These are phyloP conservation scores for Aselliscus stoliczkanus DNA, from an alignment of 2,797 vertebrate species.

Conservation along the genomic window DNA sequence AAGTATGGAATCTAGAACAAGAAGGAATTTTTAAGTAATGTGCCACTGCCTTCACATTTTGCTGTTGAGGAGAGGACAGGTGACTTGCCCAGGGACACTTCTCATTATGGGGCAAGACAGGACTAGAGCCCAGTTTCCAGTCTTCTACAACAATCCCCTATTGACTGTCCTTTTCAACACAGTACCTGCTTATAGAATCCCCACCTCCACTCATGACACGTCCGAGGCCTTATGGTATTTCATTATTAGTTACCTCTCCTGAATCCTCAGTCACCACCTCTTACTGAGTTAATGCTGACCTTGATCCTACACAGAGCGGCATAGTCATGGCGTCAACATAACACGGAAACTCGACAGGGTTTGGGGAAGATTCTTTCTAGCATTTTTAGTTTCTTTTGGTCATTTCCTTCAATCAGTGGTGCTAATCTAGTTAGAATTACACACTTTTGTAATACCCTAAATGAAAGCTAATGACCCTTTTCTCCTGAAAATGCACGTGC, in stretches of 20 bases:
- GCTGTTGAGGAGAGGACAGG: not conserved
- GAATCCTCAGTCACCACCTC: not conserved
- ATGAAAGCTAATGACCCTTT: not conserved
- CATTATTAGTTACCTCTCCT: not conserved
- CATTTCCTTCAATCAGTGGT: constrained; percentile 21
- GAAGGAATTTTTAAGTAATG: not conserved
- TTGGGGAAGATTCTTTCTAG: not conserved
- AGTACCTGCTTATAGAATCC: not conserved
- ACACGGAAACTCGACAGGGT: constrained; percentile 5
- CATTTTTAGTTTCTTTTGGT: constrained; percentile 32
- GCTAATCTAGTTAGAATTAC: not conserved
- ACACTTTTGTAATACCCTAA: not conserved
- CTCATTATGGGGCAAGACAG: not conserved
- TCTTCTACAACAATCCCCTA: not conserved
- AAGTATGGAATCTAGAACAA: not conserved
- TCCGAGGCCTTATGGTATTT: not conserved
- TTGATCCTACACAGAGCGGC: not conserved
- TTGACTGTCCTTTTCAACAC: not conserved
- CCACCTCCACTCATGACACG: not conserved
- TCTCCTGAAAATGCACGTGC: not conserved
- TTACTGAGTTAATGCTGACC: not conserved
- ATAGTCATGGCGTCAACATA: not conserved
- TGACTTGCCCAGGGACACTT: not conserved
- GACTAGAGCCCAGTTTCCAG: not conserved
- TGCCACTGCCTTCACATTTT: not conserved